A percentile compares a stretch with the other conserved stretches of the same genome.
These are phyloP conservation scores for Trachelipus rathkii DNA, from an alignment of 1,140 invertebrate genomes.

Conservation along the genomic window DNA sequence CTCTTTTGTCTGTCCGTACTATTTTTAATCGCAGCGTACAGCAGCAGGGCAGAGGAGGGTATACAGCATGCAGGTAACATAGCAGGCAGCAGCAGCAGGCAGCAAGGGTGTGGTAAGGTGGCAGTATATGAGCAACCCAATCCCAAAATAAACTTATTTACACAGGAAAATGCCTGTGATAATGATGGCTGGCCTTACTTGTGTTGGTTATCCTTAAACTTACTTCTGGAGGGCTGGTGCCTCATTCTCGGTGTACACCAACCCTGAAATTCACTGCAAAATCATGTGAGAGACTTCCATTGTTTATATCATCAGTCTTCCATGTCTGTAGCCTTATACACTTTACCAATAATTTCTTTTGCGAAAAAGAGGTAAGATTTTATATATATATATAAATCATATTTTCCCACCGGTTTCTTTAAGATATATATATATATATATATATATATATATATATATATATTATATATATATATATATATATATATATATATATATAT, in stretches of 20 bases:
- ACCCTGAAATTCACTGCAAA: background rate
- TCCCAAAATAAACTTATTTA: background rate
- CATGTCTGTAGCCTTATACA: background rate
- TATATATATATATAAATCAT: background rate
- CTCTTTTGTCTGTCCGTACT: too few species aligned
- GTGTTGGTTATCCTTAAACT: background rate
- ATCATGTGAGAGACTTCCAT: conserved; percentile 2
- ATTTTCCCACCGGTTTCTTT: background rate
- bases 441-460: too few species aligned
- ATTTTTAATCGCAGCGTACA: too few species aligned
- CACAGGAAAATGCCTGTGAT: background rate
- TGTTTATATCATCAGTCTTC: background rate
- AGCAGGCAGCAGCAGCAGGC: too few species aligned
- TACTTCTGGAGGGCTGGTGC: conserved; percentile 4
- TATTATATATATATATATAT: too few species aligned
- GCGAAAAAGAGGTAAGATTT: background rate
- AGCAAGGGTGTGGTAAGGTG: too few species aligned
- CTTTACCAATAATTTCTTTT: background rate
- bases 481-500: too few species aligned
- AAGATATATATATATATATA: background rate
- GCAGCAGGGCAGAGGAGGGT: too few species aligned
- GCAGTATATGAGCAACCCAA: too few species aligned
- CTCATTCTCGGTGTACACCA: background rate
- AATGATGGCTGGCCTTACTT: background rate
- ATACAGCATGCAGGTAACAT: too few species aligned